Evolutionary conservation across 2,888 invertebrate species (phyloP).

Genomic region (Oscheius sp.): DNA sequence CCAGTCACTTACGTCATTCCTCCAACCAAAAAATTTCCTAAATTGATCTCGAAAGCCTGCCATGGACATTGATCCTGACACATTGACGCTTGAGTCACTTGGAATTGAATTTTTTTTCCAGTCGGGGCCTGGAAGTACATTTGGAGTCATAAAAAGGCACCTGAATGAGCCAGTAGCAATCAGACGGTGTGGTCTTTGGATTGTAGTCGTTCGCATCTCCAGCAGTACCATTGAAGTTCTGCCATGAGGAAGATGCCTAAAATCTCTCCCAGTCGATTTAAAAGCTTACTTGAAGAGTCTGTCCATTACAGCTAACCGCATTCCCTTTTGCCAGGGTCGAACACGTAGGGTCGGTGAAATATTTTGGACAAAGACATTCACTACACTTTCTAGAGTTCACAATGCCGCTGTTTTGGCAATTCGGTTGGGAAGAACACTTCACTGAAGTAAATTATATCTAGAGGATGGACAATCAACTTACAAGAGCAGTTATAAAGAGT

Average conservation of each 20-base stretch:
- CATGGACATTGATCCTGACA: conserved; percentile 18
- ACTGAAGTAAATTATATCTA: neutral
- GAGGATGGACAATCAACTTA: conserved; percentile 10
- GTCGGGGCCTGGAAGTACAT: conserved; percentile 15
- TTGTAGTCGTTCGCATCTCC: conserved; percentile 40
- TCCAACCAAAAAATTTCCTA: conserved; percentile 6
- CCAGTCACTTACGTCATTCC: conserved; percentile 18
- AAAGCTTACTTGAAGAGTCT: conserved; percentile 14
- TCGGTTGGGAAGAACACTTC: neutral
- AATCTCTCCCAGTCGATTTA: neutral
- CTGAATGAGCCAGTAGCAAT: conserved; percentile 46
- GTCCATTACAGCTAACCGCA: conserved; percentile 25
- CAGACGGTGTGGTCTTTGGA: conserved; percentile 22
- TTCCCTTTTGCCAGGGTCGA: neutral
- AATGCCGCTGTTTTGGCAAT: conserved; percentile 26
- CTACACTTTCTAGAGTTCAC: conserved; percentile 20
- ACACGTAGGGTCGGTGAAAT: conserved; percentile 21
- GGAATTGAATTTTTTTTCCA: conserved; percentile 17
- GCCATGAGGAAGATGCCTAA: conserved; percentile 38
- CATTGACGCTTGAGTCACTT: conserved; percentile 3
- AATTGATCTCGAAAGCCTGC: conserved; percentile 21
- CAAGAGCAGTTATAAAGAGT: conserved; percentile 39
- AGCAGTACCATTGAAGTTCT: conserved; percentile 35
- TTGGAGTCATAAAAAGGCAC: neutral
- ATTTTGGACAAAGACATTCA: conserved; percentile 22